Conservation (phyloP, 2,113 vertebrate species). For the Leiothrix lutea region DNA sequence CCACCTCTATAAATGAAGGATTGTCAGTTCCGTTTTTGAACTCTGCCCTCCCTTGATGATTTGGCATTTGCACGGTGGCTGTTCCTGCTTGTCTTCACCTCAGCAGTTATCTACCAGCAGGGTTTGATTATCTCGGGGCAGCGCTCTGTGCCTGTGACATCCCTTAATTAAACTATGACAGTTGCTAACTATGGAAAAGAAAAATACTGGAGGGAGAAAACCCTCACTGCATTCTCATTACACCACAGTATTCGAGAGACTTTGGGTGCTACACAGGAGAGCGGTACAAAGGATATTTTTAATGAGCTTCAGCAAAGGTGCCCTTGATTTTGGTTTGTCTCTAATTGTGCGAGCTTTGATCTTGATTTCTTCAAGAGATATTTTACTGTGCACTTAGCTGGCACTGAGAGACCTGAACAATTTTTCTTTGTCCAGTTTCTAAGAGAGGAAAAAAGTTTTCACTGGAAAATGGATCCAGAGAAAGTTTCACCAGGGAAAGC, state of each 20-base stretch:
- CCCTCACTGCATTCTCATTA: slow-evolving; percentile 18
- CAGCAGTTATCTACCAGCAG: slow-evolving; percentile 51
- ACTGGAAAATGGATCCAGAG: not conserved
- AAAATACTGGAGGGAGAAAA: slow-evolving; percentile 15
- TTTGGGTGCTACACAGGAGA: not conserved
- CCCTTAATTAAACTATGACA: slow-evolving; percentile 66
- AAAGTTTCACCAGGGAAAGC: not conserved
- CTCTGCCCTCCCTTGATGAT: slow-evolving; percentile 11
- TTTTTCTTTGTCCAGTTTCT: not conserved
- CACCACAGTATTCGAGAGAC: not conserved
- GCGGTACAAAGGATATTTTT: not conserved
- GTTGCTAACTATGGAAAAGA: slow-evolving; percentile 28
- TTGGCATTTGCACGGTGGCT: not conserved
- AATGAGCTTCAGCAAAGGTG: slow-evolving; percentile 51
- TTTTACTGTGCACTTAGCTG: not conserved
- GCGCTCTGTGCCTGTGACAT: slow-evolving; percentile 50
- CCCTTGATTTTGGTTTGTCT: slow-evolving; percentile 40
- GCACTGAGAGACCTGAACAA: not conserved
- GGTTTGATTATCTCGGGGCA: slow-evolving; percentile 24
- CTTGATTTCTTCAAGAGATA: slow-evolving; percentile 29
- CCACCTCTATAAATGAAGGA: not conserved
- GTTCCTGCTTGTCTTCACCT: slow-evolving; percentile 42
- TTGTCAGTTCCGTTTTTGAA: not conserved
- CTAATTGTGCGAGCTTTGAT: slow-evolving; percentile 7
- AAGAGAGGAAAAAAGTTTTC: not conserved